Evolutionary conservation across 2,888 invertebrate species (phyloP), one percentile per base, ranked within the genome.

Genomic region (Aspidiotus destructor): DNA sequence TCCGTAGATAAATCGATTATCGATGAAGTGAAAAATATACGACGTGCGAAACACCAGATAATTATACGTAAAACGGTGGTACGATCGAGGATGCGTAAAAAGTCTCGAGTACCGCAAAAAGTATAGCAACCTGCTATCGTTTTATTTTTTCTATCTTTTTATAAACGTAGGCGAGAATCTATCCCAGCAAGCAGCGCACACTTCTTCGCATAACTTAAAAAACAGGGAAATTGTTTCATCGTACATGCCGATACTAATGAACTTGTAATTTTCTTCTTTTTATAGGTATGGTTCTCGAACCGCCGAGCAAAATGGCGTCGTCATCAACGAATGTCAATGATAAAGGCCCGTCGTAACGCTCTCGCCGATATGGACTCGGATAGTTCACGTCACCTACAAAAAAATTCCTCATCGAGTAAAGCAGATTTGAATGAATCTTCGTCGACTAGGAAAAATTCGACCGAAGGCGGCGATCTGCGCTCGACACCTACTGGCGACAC

Each of bases 271-370:
- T n/a, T 48, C 6, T 48, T 13, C 6, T 11, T 48, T 48, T 3
- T 2, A n/a, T 89, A 94, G 94, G 94, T 94, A 87, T 94, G 94
- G 94, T 94, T 94, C 91, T 94, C 93, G 86, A 94, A 94, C 89
- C 92, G 94, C 89, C 89, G 94, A 84, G 94, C 94, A 82, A 94
- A 94, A 85, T 94, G 93, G 93, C 87, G 94, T 80, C 89, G 94
- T 78, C 93, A 94, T 81, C 93, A 94, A 80, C 88, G 93, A 79
- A 92, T 93, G 90, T 92, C 89, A 81, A 85, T 91, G 76, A 85
- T 92, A 81, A 91, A 91, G 80, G 87, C 89, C 76, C 85, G 86
- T 77, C 79, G 80, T 69, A 75, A 67, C 73, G 74, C 71, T 75
- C 73, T 74, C 74, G 75, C 69, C 75, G 78, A 70, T 75, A 77